Conservation (phyloP, 2,888 invertebrate species). For the Epinotia ramella region DNA sequence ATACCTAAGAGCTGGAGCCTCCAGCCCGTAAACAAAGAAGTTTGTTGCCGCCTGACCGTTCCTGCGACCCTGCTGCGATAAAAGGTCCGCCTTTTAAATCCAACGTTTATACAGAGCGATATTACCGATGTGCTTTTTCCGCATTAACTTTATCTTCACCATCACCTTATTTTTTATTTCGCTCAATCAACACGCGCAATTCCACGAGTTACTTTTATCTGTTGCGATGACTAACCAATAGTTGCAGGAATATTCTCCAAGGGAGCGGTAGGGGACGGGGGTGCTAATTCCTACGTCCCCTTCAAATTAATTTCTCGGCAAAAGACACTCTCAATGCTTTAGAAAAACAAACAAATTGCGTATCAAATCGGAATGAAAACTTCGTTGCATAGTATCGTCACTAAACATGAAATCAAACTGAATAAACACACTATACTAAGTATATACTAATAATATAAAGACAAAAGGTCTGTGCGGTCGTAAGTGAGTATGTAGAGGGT, state of each 20-base stretch:
- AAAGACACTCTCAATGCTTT: constrained; percentile 8
- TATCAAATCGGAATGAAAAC: not conserved
- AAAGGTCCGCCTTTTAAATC: constrained; percentile 30
- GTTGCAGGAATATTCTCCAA: constrained; percentile 4
- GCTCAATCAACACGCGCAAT: not conserved
- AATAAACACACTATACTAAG: too few relatives aligned
- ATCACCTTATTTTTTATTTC: not conserved
- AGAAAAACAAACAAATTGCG: constrained; percentile 21
- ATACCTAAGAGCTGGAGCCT: constrained; percentile 68
- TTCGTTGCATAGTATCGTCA: not conserved
- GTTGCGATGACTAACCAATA: constrained; percentile 12
- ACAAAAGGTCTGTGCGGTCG: too few relatives aligned
- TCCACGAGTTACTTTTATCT: not conserved
- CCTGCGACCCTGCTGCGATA: constrained; percentile 63
- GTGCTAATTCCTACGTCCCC: constrained; percentile 35
- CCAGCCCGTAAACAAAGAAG: constrained; percentile 77
- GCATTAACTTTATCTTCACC: not conserved
- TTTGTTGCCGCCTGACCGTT: constrained; percentile 71
- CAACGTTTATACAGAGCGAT: not conserved
- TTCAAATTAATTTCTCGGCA: constrained; percentile 35
- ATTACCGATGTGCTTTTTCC: too few relatives aligned
- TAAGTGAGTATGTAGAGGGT: too few relatives aligned
- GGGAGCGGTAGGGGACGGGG: constrained; percentile 28
- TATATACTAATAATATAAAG: too few relatives aligned
- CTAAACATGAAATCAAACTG: too few relatives aligned